Evolutionary conservation across 2,888 invertebrate species (phyloP).

Genomic region (Desoria tigrina): DNA sequence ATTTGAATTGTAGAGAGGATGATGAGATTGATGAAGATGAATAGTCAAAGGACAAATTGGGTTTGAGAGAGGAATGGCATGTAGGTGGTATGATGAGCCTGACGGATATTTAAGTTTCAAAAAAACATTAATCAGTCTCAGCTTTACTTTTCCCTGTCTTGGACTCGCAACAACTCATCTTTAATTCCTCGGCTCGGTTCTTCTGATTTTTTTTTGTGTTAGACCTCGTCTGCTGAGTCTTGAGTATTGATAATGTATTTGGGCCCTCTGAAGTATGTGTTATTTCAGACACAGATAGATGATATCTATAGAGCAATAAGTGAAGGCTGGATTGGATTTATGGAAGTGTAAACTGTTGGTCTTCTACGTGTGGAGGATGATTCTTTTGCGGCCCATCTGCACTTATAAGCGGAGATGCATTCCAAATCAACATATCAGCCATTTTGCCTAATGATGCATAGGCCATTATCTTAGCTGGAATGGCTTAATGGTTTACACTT

Average conservation of each 20-base stretch:
- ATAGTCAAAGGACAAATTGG: constrained; percentile 46
- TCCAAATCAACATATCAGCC: constrained; percentile 23
- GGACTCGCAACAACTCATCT: constrained; percentile 23
- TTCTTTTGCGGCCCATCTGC: background rate
- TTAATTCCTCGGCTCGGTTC: constrained; percentile 15
- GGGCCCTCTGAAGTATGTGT: no score
- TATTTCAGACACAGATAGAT: no score
- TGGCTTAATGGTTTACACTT: constrained; percentile 1
- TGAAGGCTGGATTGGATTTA: no score
- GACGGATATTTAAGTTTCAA: background rate
- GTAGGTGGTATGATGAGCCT: constrained; percentile 10
- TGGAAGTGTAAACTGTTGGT: no score
- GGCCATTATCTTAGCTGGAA: constrained; percentile 13
- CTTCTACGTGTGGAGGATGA: background rate
- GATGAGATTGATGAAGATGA: constrained; percentile 47
- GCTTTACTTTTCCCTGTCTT: constrained; percentile 18
- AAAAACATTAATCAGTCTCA: constrained; percentile 49
- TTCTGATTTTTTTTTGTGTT: background rate
- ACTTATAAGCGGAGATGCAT: background rate
- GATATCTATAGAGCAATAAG: no score
- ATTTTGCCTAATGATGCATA: constrained; percentile 38
- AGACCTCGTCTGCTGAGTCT: no score
- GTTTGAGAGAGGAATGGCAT: constrained; percentile 23
- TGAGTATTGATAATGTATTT: no score
- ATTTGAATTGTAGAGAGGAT: constrained; percentile 7